These are phyloP conservation scores for Synanthedon myopaeformis DNA, from an alignment of 2,888 invertebrate species.

Conservation along the genomic window DNA sequence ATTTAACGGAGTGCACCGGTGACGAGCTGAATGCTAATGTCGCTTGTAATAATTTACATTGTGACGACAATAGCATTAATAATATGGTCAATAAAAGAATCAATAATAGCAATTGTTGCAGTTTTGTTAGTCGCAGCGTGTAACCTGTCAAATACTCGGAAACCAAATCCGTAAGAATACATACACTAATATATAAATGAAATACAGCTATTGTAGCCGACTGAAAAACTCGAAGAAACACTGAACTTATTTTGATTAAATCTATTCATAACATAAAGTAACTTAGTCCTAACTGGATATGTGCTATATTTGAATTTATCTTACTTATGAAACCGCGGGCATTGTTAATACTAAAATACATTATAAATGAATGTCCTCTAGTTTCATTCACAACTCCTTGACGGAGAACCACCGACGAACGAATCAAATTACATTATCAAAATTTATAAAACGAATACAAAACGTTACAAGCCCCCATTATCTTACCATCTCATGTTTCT, in stretches of 20 bases:
- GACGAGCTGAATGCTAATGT: slow-evolving; percentile 34
- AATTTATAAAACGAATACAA: background rate
- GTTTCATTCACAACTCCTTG: too few relatives aligned
- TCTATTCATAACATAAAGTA: too few relatives aligned
- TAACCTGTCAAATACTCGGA: background rate
- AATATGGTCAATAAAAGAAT: slow-evolving; percentile 15
- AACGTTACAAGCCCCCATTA: background rate
- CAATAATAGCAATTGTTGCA: slow-evolving; percentile 8
- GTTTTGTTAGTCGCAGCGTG: slow-evolving; percentile 5
- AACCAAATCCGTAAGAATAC: background rate
- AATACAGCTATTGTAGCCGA: too few relatives aligned
- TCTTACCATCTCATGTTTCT: slow-evolving; percentile 22
- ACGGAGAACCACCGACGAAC: too few relatives aligned
- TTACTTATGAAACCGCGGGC: too few relatives aligned
- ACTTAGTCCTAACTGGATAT: too few relatives aligned
- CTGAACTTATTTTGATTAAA: background rate
- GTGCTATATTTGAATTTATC: too few relatives aligned
- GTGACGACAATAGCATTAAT: slow-evolving; percentile 23
- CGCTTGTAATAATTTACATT: slow-evolving; percentile 28
- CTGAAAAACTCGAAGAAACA: background rate
- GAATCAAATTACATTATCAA: background rate
- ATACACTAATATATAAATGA: background rate
- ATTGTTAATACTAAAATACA: too few relatives aligned
- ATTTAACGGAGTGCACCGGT: slow-evolving; percentile 31
- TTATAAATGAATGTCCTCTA: too few relatives aligned